phyloP scores from a whole-genome alignment of 1,140 invertebrate genomes.

The Nomia melanderi region DNA sequence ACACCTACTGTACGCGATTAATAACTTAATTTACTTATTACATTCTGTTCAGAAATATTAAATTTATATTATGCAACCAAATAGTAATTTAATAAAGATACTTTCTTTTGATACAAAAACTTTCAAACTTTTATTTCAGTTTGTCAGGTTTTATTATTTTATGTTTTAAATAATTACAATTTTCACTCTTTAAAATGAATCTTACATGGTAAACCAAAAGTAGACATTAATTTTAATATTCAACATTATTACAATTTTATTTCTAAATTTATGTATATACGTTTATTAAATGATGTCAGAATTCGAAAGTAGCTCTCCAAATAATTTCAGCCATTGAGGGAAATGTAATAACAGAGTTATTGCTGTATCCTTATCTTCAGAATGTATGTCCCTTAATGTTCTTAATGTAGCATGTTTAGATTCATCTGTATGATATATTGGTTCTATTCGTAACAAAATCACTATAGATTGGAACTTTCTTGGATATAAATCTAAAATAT shows the following conservation, averaged over 20 bases:
- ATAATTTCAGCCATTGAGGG: slow-evolving; percentile 69
- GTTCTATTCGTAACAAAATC: slow-evolving; percentile 70
- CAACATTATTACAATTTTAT: background rate
- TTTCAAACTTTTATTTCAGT: slow-evolving; percentile 20
- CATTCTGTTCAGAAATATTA: slow-evolving; percentile 40
- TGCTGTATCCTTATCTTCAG: slow-evolving; percentile 58
- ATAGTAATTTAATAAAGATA: slow-evolving; percentile 41
- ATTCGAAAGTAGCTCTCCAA: slow-evolving; percentile 20
- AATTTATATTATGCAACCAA: slow-evolving; percentile 40
- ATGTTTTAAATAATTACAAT: background rate
- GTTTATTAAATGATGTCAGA: background rate
- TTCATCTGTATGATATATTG: slow-evolving; percentile 62
- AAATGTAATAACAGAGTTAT: slow-evolving; percentile 73
- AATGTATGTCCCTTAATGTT: slow-evolving; percentile 59
- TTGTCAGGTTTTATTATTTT: background rate
- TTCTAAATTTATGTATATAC: background rate
- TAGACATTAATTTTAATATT: background rate
- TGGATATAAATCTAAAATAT: slow-evolving; percentile 74
- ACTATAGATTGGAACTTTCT: slow-evolving; percentile 66
- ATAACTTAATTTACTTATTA: slow-evolving; percentile 34
- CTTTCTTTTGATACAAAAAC: slow-evolving; percentile 42
- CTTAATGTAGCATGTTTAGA: slow-evolving; percentile 62
- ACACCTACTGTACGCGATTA: slow-evolving; percentile 38
- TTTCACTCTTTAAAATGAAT: background rate
- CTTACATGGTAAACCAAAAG: background rate